Evolutionary conservation across 2,113 vertebrate species (phyloP), one percentile per base, ranked within the genome.

Genomic region (Callionymus lyra): DNA sequence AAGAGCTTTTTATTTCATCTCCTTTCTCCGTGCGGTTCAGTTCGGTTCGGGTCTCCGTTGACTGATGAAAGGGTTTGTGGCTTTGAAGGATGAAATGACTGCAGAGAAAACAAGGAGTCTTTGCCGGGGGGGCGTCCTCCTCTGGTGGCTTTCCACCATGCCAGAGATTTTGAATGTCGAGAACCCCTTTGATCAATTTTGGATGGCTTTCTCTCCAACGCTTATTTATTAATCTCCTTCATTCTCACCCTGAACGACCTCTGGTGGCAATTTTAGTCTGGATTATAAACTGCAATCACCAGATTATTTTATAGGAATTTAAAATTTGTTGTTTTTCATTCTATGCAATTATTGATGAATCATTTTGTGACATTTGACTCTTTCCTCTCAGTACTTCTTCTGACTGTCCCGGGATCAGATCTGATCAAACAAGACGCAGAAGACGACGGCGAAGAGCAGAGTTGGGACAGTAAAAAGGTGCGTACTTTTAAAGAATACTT

Each of bases 391-490:
- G 94, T 97, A 67, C 80, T 97, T 3, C 78, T 97, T 12, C 80
- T 98, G 49, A 84, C 89, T 1, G 90, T 95, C 31, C 94, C 94
- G 1, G 91, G 89, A 12, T 90, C 91, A 82, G 92, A 94, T 32
- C 87, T 89, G 34, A 43, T 78, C 43, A 57, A 87, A 18, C 82
- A 88, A 1, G 89, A 93, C 18, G 62, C 70, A 5, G 88, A 92
- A 59, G 91, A 91, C 70, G 77, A 71, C 14, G 82, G 83, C 52
- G 81, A 76, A 1, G 87, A 90, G 55, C 86, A 90, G 65, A 85
- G 73, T 12, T 97, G 94, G 94, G 92, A 97, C 42, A 73, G 84
- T 57, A 92, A 93, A 80, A 96, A 96, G 86, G 87, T 92, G 43
- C 8, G 21, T 27, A 27, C 8, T 27, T 27, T 27, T 27, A n/a